These are phyloP conservation scores for Seira sanloemensis DNA, from an alignment of 2,888 invertebrate species.

Conservation along the genomic window DNA sequence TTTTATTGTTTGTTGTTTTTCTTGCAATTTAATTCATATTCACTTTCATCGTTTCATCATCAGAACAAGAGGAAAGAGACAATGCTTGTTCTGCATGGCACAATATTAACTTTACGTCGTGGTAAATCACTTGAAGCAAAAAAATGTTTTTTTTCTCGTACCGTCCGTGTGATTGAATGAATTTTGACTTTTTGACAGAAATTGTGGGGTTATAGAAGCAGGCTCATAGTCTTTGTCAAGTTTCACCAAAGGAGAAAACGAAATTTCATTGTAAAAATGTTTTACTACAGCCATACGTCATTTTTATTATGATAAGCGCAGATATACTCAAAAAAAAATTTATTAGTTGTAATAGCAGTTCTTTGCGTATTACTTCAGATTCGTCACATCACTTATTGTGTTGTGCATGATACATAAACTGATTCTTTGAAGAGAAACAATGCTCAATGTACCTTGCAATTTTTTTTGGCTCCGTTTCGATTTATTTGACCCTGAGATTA, in stretches of 20 bases:
- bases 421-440: no score
- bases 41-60: constrained; percentile 50
- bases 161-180: constrained; percentile 31
- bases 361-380: no score
- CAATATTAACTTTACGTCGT: constrained; percentile 11
- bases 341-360: no score
- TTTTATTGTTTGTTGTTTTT: constrained; percentile 36
- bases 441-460: no score
- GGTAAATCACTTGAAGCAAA: constrained; percentile 28
- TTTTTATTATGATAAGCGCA: no score
- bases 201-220: no score
- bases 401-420: no score
- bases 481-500: no score
- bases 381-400: no score
- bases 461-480: no score
- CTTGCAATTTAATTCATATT: constrained; percentile 30
- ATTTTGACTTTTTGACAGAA: constrained; percentile 39
- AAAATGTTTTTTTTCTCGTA: not conserved
- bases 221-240: constrained; percentile 23
- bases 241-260: constrained; percentile 28
- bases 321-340: no score
- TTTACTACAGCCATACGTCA: no score
- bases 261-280: not conserved
- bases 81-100: constrained; percentile 28
- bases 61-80: constrained; percentile 15